Conservation (phyloP, 1,140 invertebrate genomes). For the Parasteatoda tepidariorum region DNA sequence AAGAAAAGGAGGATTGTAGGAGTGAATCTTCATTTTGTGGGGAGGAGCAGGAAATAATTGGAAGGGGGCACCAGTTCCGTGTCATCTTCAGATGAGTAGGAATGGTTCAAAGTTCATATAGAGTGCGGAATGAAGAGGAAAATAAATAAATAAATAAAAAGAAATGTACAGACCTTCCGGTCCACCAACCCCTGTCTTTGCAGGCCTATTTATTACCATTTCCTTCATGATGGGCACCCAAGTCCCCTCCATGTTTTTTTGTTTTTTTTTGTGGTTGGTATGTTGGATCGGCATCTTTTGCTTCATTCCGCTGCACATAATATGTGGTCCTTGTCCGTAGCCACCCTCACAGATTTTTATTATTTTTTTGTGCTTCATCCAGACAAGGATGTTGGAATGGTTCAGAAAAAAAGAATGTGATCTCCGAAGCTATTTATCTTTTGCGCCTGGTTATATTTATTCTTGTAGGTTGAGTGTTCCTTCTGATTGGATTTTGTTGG, state of each 20-base stretch:
- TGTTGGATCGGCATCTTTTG: neutral
- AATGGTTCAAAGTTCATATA: constrained; percentile 9
- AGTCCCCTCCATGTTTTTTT: neutral
- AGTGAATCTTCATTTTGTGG: too few species aligned
- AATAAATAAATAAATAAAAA: neutral
- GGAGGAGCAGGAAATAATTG: constrained; percentile 12
- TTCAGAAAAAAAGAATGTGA: too few species aligned
- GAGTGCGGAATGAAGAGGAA: neutral
- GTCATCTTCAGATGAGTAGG: constrained; percentile 24
- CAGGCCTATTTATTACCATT: constrained; percentile 27
- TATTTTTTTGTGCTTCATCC: too few species aligned
- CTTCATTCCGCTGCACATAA: neutral
- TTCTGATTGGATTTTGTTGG: too few species aligned
- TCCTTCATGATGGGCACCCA: neutral
- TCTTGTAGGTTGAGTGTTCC: too few species aligned
- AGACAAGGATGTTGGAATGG: too few species aligned
- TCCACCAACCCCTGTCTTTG: constrained; percentile 2
- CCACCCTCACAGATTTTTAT: neutral
- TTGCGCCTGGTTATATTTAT: neutral
- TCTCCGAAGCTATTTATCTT: neutral
- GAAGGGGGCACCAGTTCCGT: neutral
- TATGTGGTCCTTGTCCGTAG: neutral
- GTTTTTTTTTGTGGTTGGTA: neutral
- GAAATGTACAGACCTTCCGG: constrained; percentile 7
- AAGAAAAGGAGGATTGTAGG: too few species aligned